phyloP scores from a whole-genome alignment of 2,113 vertebrate species.

The Plecturocebus donacophilus region DNA sequence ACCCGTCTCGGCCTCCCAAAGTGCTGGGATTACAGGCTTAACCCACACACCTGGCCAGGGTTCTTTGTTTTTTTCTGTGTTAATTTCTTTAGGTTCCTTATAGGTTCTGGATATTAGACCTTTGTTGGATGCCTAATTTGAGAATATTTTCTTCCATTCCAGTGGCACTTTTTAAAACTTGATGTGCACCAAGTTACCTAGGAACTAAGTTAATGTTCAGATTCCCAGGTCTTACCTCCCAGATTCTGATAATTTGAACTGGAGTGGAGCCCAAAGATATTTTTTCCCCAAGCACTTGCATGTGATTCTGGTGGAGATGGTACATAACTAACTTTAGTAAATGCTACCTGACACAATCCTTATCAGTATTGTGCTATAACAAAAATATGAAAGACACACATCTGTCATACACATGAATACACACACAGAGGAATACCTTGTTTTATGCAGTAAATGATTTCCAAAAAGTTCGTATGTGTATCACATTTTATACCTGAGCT shows the following conservation, averaged over 20 bases:
- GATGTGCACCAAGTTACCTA: neutral
- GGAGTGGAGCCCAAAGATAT: neutral
- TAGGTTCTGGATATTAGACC: no score
- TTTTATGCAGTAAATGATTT: neutral
- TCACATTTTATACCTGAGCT: slow-evolving; percentile 1
- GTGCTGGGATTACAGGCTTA: no score
- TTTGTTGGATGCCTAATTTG: no score
- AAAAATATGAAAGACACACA: slow-evolving; percentile 10
- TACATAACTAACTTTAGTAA: neutral
- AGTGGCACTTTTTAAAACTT: neutral
- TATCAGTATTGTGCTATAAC: neutral
- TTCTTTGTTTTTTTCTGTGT: no score
- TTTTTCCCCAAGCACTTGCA: neutral
- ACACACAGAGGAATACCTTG: slow-evolving; percentile 6
- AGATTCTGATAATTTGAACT: neutral
- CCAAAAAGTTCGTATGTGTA: neutral
- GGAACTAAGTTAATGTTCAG: neutral
- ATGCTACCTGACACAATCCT: neutral
- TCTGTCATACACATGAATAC: neutral
- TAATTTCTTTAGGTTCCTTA: no score
- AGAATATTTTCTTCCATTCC: no score
- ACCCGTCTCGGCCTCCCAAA: no score
- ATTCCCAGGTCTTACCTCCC: neutral
- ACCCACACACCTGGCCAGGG: no score
- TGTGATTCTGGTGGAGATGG: neutral